phyloP scores from a whole-genome alignment of 1,140 invertebrate genomes.

The Cotesia chilonis region DNA sequence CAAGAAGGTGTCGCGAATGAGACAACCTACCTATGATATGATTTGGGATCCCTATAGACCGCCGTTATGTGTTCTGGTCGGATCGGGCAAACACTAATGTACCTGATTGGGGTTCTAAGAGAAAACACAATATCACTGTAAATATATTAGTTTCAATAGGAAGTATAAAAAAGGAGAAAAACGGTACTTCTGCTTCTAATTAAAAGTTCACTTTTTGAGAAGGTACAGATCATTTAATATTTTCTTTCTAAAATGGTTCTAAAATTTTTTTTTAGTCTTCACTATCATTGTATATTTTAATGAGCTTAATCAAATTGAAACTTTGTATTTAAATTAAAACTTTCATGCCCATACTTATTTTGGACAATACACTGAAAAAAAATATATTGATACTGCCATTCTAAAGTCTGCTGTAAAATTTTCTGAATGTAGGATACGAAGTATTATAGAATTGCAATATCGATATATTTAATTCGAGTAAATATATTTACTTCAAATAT shows the following conservation, averaged over 20 bases:
- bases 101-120: constrained; percentile 41
- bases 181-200: not conserved
- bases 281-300: too few species aligned
- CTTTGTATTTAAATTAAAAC: too few species aligned
- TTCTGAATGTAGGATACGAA: too few species aligned
- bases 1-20: constrained; percentile 51
- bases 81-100: constrained; percentile 46
- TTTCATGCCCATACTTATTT: too few species aligned
- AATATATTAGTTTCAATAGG: constrained; percentile 24
- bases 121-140: not conserved
- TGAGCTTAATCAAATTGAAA: too few species aligned
- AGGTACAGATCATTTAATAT: constrained; percentile 45
- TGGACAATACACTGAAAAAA: too few species aligned
- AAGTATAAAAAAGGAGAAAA: constrained; percentile 29
- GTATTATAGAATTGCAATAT: too few species aligned
- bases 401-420: too few species aligned
- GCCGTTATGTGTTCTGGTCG: constrained; percentile 25
- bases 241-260: not conserved
- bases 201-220: constrained; percentile 51
- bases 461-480: too few species aligned
- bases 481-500: too few species aligned
- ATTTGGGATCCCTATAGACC: not conserved
- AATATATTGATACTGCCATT: too few species aligned
- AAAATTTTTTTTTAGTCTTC: not conserved
- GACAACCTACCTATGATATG: constrained; percentile 11